phyloP scores from a whole-genome alignment of 2,888 invertebrate genomes.

The Pecten maximus region DNA sequence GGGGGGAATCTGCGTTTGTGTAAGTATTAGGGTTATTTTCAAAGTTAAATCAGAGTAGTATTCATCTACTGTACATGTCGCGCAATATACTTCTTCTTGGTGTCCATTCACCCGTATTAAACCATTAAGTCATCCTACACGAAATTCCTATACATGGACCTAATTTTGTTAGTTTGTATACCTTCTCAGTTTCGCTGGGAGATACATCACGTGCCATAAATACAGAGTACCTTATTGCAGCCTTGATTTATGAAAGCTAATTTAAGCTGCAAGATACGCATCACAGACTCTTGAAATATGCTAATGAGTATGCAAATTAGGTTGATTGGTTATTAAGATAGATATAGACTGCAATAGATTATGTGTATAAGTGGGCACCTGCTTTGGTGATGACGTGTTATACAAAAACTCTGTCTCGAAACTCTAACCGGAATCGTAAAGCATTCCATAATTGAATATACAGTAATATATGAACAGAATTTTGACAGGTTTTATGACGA shows the following conservation, averaged over 20 bases:
- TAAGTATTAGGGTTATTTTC: no score
- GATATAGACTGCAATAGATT: neutral
- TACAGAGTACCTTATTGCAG: neutral
- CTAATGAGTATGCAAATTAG: slow-evolving; percentile 4
- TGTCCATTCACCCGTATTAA: no score
- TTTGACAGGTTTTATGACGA: slow-evolving; percentile 30
- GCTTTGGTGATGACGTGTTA: neutral
- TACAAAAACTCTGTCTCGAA: neutral
- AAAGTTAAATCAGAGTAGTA: no score
- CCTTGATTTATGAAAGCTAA: neutral
- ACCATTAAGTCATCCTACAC: no score
- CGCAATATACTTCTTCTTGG: no score
- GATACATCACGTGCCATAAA: neutral
- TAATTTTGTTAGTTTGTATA: no score
- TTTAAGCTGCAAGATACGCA: slow-evolving; percentile 7
- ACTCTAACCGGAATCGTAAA: slow-evolving; percentile 4
- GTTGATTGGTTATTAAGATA: slow-evolving; percentile 19
- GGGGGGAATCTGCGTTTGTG: no score
- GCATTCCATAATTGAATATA: slow-evolving; percentile 5
- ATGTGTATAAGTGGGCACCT: slow-evolving; percentile 7
- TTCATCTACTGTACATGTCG: no score
- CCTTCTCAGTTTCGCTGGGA: neutral
- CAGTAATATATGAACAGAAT: neutral
- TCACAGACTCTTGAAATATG: slow-evolving; percentile 5
- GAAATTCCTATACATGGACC: no score